phyloP scores from a whole-genome alignment of 2,113 vertebrate species.

The Ictalurus furcatus region DNA sequence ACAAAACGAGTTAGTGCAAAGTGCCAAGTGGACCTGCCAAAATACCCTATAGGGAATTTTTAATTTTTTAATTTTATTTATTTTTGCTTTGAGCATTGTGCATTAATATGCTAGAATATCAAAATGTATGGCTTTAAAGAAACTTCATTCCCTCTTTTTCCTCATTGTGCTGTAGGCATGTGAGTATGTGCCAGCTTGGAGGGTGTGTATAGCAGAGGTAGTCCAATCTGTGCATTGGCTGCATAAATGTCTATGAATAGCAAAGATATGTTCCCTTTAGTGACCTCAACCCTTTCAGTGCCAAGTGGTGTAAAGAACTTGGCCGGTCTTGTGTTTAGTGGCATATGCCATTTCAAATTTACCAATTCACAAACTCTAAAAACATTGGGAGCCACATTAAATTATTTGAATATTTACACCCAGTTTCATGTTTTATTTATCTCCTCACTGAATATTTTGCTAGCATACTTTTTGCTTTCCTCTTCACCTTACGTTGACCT shows the following conservation, averaged over 20 bases:
- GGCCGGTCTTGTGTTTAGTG: background rate
- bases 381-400: background rate
- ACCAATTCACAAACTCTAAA: background rate
- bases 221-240: background rate
- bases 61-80: background rate
- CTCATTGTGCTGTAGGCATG: slow-evolving; percentile 29
- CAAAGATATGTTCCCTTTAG: slow-evolving; percentile 1
- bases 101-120: slow-evolving; percentile 44
- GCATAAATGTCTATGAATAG: slow-evolving; percentile 18
- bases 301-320: background rate
- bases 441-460: background rate
- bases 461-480: background rate
- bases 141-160: background rate
- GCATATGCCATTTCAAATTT: background rate
- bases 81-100: slow-evolving; percentile 16
- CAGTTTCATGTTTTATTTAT: background rate
- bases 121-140: slow-evolving; percentile 47
- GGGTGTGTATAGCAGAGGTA: slow-evolving; percentile 38
- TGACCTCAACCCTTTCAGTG: background rate
- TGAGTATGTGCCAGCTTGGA: slow-evolving; percentile 4
- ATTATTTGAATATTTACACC: background rate
- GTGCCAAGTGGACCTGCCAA: slow-evolving; percentile 29
- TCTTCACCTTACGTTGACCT: background rate
- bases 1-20: slow-evolving; percentile 14
- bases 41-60: background rate